Conservation (phyloP, 2,888 invertebrate genomes). For the Lithophane semibrunnea region DNA sequence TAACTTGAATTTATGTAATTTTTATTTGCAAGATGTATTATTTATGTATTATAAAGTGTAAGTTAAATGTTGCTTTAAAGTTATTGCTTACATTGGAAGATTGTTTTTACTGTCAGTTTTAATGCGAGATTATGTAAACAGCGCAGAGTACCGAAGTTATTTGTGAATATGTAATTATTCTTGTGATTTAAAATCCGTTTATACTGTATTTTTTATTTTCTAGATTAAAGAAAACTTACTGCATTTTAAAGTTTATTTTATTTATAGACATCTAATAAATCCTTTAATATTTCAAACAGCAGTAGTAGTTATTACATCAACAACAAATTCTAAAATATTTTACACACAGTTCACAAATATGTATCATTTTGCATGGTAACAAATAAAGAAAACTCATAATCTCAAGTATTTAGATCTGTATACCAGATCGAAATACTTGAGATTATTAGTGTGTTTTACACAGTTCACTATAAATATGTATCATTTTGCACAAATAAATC, state of each 20-base stretch:
- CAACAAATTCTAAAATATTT: not conserved
- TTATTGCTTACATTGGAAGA: conserved; percentile 86
- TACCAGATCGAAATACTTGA: no score
- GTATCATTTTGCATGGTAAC: not conserved
- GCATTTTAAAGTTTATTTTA: conserved; percentile 77
- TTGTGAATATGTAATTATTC: conserved; percentile 91
- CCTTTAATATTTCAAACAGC: not conserved
- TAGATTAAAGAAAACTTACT: conserved; percentile 90
- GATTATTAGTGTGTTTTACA: no score
- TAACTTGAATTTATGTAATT: conserved; percentile 90
- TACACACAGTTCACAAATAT: not conserved
- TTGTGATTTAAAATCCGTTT: conserved; percentile 90
- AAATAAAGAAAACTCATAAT: no score
- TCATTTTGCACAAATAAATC: conserved; percentile 12
- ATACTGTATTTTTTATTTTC: conserved; percentile 90
- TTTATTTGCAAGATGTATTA: conserved; percentile 90
- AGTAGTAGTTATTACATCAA: conserved; percentile 2
- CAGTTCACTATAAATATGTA: not conserved
- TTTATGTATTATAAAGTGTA: conserved; percentile 89
- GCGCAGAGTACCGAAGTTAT: conserved; percentile 85
- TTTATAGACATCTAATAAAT: conserved; percentile 47
- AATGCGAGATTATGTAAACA: conserved; percentile 84
- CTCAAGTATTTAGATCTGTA: no score
- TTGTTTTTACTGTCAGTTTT: conserved; percentile 87
- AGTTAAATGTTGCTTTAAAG: conserved; percentile 90